These are phyloP conservation scores for Ectemnius continuus DNA, from an alignment of 2,888 invertebrate species.

Conservation along the genomic window DNA sequence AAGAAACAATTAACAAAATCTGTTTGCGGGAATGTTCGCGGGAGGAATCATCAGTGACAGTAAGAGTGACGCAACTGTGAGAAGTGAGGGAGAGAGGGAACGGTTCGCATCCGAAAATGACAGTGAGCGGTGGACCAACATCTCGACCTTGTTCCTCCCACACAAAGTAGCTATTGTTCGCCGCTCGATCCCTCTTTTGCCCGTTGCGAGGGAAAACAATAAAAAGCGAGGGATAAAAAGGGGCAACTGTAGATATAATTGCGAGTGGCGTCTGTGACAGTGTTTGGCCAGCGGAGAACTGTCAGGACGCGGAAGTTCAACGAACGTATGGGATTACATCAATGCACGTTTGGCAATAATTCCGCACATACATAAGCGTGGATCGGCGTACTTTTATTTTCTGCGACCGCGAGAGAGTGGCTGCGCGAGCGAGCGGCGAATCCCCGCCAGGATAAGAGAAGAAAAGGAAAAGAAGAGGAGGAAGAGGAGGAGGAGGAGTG, in stretches of 20 bases:
- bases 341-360: conserved; percentile 9
- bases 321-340: conserved; percentile 5
- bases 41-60: conserved; percentile 32
- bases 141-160: background rate
- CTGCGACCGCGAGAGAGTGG: background rate
- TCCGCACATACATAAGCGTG: background rate
- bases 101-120: conserved; percentile 14
- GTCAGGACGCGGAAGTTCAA: conserved; percentile 10
- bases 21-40: conserved; percentile 45
- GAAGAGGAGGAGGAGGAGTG: conserved; percentile 21
- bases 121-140: conserved; percentile 11
- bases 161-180: background rate
- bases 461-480: conserved; percentile 3
- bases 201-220: background rate
- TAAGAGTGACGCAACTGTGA: conserved; percentile 46
- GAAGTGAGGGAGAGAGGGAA: conserved; percentile 4
- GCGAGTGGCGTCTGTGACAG: background rate
- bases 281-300: background rate
- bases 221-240: background rate
- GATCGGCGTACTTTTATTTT: conserved; percentile 16
- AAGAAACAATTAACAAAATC: too few relatives aligned
- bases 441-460: conserved; percentile 3
- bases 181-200: background rate
- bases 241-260: background rate
- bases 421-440: background rate